Conservation (phyloP, 2,113 vertebrate species). For the Fregata magnificens region DNA sequence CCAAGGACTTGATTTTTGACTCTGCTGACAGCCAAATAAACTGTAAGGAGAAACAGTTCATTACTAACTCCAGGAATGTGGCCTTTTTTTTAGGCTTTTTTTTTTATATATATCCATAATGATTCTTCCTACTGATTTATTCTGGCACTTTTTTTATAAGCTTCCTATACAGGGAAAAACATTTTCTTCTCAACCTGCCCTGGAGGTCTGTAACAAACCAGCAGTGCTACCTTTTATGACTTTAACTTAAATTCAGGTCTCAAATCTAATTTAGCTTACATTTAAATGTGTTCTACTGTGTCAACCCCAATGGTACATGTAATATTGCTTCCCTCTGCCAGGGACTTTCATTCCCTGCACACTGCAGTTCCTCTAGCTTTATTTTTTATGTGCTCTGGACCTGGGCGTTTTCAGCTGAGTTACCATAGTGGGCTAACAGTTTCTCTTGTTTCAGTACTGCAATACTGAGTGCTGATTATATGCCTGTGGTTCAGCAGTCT, state of each 20-base stretch:
- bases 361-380: neutral
- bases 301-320: neutral
- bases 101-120: neutral
- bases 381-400: neutral
- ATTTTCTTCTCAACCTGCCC: neutral
- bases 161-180: neutral
- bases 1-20: neutral
- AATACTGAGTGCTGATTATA: neutral
- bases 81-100: neutral
- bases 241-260: neutral
- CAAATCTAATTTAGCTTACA: neutral
- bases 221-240: neutral
- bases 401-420: neutral
- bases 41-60: neutral
- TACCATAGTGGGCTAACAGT: neutral
- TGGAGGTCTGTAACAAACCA: neutral
- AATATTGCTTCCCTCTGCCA: neutral
- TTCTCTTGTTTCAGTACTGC: neutral
- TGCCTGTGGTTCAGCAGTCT: neutral
- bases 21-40: neutral
- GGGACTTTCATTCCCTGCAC: neutral
- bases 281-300: neutral
- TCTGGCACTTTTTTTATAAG: neutral
- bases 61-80: neutral
- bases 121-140: neutral